A percentile compares a stretch with the other conserved stretches of the same genome.
Conservation (phyloP, 2,113 vertebrate species). For the Donacobius atricapilla region DNA sequence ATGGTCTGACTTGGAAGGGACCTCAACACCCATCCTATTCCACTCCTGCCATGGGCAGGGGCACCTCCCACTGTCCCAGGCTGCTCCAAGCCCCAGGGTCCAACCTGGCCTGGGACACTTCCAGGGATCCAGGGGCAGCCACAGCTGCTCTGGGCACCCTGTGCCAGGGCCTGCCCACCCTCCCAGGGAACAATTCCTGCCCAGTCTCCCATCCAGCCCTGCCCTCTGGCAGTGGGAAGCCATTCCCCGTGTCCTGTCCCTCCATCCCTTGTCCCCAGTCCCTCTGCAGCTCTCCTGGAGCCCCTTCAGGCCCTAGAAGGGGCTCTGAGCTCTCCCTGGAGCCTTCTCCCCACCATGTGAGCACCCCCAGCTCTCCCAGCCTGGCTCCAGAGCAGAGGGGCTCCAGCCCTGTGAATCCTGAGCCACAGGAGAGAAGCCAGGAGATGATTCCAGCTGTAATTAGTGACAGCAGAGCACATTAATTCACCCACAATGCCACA, state of each 20-base stretch:
- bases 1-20: not conserved
- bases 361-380: not conserved
- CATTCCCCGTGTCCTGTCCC: not conserved
- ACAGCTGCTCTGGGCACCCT: not conserved
- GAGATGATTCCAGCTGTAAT: not conserved
- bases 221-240: not conserved
- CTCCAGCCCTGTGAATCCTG: not conserved
- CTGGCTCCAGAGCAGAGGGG: not conserved
- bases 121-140: not conserved
- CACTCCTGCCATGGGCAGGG: not conserved
- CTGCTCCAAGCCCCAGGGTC: not conserved
- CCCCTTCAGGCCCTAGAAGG: fast-evolving
- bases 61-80: fast-evolving
- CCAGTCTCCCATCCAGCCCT: fast-evolving
- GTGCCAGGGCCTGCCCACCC: not conserved
- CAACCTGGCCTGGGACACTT: fast-evolving
- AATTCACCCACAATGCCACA: not conserved
- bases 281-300: not conserved
- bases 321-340: not conserved
- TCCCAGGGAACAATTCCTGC: no score
- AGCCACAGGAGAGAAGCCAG: not conserved
- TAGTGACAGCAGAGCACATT: not conserved
- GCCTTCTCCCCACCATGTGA: not conserved
- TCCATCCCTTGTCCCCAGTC: not conserved
- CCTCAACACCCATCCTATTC: fast-evolving